Evolutionary conservation across 2,888 invertebrate species (phyloP).

Genomic region (Macrophya alboannulata): DNA sequence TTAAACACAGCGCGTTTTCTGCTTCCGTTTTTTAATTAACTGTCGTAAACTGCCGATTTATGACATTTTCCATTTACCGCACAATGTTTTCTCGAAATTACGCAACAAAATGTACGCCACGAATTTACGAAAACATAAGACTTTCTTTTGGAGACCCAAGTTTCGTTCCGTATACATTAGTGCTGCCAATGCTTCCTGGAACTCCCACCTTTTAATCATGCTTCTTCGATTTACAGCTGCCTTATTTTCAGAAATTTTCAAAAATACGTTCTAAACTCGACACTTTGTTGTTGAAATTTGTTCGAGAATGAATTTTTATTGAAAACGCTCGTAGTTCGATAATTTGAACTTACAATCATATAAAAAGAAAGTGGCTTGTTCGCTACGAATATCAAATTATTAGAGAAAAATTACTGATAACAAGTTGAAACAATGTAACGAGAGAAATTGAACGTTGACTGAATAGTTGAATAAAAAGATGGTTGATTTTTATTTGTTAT

Average conservation of each 20-base stretch:
- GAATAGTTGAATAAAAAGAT: neutral
- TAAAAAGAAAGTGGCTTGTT: neutral
- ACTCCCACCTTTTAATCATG: neutral
- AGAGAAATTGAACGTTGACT: neutral
- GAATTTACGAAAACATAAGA: neutral
- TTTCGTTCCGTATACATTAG: neutral
- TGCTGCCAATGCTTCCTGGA: constrained; percentile 13
- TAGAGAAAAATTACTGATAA: neutral
- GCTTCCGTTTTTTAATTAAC: neutral
- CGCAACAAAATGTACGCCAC: constrained; percentile 8
- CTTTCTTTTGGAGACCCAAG: neutral
- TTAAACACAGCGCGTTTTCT: neutral
- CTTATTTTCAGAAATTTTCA: neutral
- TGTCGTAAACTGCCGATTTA: too few relatives aligned
- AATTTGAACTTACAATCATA: neutral
- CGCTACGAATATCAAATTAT: neutral
- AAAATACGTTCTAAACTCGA: neutral
- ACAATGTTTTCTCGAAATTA: neutral
- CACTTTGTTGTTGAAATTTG: neutral
- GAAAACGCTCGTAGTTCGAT: neutral
- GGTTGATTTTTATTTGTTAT: constrained; percentile 65
- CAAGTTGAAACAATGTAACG: neutral
- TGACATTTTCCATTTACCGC: neutral
- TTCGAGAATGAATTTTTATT: neutral
- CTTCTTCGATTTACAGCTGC: neutral